These are phyloP conservation scores for Ptyas mucosa DNA, from an alignment of 2,113 vertebrate genomes.

Conservation along the genomic window DNA sequence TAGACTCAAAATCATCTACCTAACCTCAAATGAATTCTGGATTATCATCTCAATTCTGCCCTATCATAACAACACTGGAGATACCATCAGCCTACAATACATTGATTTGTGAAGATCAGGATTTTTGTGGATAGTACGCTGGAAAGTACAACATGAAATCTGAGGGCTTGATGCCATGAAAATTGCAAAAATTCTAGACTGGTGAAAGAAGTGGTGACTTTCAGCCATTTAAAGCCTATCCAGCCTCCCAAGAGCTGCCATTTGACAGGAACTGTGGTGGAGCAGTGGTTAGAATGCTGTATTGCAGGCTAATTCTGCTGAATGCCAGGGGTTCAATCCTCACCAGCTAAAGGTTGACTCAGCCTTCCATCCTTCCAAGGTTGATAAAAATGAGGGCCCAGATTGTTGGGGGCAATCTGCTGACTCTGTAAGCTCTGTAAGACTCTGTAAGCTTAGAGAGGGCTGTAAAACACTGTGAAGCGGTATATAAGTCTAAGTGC, in stretches of 20 bases:
- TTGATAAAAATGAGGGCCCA: not conserved
- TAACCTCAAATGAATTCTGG: not conserved
- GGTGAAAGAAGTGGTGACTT: not conserved
- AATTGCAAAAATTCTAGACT: not conserved
- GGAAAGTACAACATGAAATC: not conserved
- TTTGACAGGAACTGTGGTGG: not conserved
- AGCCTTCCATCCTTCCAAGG: not conserved
- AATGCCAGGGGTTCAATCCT: not conserved
- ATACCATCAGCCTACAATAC: not conserved
- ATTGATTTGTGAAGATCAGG: not conserved
- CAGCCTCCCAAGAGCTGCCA: not conserved
- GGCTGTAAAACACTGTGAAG: not conserved
- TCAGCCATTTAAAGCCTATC: not conserved
- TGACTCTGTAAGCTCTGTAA: not conserved
- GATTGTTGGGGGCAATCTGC: not conserved
- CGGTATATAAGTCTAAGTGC: not conserved
- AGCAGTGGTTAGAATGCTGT: not conserved
- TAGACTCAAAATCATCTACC: not conserved
- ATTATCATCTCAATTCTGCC: not conserved
- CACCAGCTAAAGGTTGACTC: not conserved
- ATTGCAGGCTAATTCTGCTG: not conserved
- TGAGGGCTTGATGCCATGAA: not conserved
- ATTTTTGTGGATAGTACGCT: too few species aligned
- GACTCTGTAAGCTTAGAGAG: too few species aligned
- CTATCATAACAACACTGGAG: too few species aligned